phyloP scores from a whole-genome alignment of 2,113 vertebrate genomes.

The Sinocyclocheilus rhinocerous region DNA sequence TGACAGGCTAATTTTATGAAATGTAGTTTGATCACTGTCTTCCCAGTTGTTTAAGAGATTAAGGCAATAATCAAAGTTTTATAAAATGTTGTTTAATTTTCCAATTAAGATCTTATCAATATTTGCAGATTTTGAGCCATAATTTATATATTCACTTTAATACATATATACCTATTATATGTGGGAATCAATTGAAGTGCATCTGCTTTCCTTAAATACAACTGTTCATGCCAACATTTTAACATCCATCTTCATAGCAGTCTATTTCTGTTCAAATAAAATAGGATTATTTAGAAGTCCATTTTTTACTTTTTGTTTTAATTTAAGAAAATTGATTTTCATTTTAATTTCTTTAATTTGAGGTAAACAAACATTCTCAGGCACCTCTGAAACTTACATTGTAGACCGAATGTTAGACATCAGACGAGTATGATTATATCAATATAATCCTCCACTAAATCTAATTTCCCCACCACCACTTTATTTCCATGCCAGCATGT shows the following conservation, averaged over 20 bases:
- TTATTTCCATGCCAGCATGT: conserved; percentile 24
- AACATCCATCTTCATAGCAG: not conserved
- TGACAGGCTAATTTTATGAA: too few species aligned
- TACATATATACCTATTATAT: too few species aligned
- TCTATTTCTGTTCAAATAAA: not conserved
- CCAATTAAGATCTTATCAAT: too few species aligned
- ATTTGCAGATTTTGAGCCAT: too few species aligned
- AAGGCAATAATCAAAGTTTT: too few species aligned
- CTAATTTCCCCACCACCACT: not conserved
- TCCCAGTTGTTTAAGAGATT: too few species aligned
- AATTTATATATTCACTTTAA: too few species aligned
- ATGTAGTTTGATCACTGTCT: too few species aligned
- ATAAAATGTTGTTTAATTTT: too few species aligned
- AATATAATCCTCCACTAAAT: conserved; percentile 20
- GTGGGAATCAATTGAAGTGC: too few species aligned
- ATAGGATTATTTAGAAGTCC: not conserved
- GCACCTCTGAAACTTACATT: not conserved
- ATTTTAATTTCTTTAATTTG: not conserved
- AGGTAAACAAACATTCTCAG: not conserved
- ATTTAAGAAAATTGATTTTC: not conserved
- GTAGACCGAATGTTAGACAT: not conserved
- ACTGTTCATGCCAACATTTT: not conserved
- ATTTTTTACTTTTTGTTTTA: not conserved
- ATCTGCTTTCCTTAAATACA: not conserved
- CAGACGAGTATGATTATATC: not conserved